Percentiles rank a stretch among this genome's conserved stretches.
Conservation (phyloP, 2,888 invertebrate genomes). For the Macropis europaea region DNA sequence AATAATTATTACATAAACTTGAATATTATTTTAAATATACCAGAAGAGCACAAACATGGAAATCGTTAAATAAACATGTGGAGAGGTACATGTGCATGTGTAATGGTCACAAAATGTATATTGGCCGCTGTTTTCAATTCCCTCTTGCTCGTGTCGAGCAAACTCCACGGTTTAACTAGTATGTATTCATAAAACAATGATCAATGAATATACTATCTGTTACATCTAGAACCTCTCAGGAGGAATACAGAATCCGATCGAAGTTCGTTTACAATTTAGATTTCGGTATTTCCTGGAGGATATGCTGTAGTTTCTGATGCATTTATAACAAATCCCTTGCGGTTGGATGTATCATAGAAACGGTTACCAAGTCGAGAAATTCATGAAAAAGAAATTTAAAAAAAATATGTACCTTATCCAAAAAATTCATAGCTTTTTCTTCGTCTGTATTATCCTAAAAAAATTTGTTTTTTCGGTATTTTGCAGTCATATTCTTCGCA, state of each 20-base stretch:
- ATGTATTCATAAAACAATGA: constrained; percentile 36
- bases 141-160: neutral
- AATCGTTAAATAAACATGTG: too few relatives aligned
- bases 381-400: neutral
- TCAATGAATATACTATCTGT: constrained; percentile 34
- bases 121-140: neutral
- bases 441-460: too few relatives aligned
- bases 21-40: too few relatives aligned
- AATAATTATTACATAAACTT: too few relatives aligned
- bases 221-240: constrained; percentile 5
- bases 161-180: neutral
- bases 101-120: too few relatives aligned
- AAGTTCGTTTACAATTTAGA: constrained; percentile 48
- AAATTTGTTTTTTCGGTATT: too few relatives aligned
- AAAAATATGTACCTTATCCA: too few relatives aligned
- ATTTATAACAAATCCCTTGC: constrained; percentile 15
- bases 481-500: too few relatives aligned
- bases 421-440: too few relatives aligned
- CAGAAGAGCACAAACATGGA: too few relatives aligned
- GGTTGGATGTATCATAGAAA: neutral
- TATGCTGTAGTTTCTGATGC: constrained; percentile 16
- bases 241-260: constrained; percentile 21
- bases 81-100: too few relatives aligned
- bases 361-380: neutral
- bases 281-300: constrained; percentile 15